Evolutionary conservation across 1,140 invertebrate species (phyloP), one percentile per base, ranked within the genome.

Genomic region (Meloidogyne chitwoodi): DNA sequence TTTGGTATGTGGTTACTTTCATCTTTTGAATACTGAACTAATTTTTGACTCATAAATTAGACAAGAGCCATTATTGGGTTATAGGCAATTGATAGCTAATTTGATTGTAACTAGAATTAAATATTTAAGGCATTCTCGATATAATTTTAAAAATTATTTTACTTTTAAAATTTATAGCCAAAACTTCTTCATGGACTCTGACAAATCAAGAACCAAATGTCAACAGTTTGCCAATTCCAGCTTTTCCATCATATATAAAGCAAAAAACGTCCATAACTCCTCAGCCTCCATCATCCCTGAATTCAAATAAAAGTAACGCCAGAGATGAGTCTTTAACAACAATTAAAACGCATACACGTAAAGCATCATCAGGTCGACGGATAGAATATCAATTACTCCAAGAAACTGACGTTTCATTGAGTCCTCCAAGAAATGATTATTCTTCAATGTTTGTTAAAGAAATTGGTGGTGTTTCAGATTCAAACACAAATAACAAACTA

Each of bases 361-460:
- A 76, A 29, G 4, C 44, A 61, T 77, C 68, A 3, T 29, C 41
- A 19, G 84, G 77, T 12, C 70, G 70, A 6, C 70, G 56, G 14
- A 83, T 83, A 69, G 77, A 77, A 48, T 83, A 83, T 61, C 77
- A 85, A 61, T 68, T 83, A 41, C 71, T 83, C 29, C 79, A 83
- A 70, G 82, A 83, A 69, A 81, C 75, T 26, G 82, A 82, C 24
- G 69, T 68, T 26, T 83, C 81, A 8, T 80, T 75, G n/a, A 82
- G 79, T 67, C 80, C 82, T 61, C 27, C 63, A 31, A 38, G 41
- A 61, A 34, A 41, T 56, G 11, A 61, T 26, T 27, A 19, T 70
- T 41, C 48, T n/a, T 56, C n/a, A 4, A n/a, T 63, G 66, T 19
- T 0, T 79, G 34, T 27, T 48, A 22, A 31, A 61, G 26, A 19